A percentile compares a stretch with the other conserved stretches of the same genome.
phyloP scores from a whole-genome alignment of 2,113 vertebrate species.

The Ahaetulla prasina region DNA sequence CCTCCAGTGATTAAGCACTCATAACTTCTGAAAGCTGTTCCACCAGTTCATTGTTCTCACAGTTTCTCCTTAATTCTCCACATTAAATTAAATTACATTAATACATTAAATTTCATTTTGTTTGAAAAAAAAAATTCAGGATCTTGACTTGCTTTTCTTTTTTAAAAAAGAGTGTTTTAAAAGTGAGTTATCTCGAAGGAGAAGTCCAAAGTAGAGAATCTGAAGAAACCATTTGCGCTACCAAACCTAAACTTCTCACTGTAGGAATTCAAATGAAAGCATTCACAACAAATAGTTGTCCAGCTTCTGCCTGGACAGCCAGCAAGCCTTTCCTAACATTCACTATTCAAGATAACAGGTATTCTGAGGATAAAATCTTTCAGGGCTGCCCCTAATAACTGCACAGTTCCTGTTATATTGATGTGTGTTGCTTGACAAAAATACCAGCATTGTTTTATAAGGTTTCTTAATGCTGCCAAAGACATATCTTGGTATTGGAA shows the following conservation, averaged over 20 bases:
- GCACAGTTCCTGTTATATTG: background rate
- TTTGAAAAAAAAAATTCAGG: too few species aligned
- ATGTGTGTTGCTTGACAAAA: background rate
- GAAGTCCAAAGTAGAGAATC: background rate
- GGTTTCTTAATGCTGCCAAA: background rate
- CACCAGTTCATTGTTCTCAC: too few species aligned
- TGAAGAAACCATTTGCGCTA: background rate
- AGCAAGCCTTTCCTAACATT: background rate
- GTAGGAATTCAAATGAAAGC: background rate
- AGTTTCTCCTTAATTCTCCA: too few species aligned
- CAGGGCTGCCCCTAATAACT: background rate
- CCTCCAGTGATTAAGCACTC: too few species aligned
- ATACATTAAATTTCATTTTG: too few species aligned
- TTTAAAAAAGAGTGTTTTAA: background rate
- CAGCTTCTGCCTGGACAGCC: background rate
- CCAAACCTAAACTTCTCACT: background rate
- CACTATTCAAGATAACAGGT: background rate
- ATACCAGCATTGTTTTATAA: background rate
- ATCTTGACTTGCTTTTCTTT: background rate
- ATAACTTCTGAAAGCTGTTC: too few species aligned
- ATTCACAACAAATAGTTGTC: background rate
- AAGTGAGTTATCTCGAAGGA: background rate
- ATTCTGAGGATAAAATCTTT: background rate
- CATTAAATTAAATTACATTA: too few species aligned
- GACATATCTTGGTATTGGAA: background rate